Evolutionary conservation across 2,888 invertebrate species (phyloP), one percentile per base, ranked within the genome.

Genomic region (Omphaloscelis lunosa): DNA sequence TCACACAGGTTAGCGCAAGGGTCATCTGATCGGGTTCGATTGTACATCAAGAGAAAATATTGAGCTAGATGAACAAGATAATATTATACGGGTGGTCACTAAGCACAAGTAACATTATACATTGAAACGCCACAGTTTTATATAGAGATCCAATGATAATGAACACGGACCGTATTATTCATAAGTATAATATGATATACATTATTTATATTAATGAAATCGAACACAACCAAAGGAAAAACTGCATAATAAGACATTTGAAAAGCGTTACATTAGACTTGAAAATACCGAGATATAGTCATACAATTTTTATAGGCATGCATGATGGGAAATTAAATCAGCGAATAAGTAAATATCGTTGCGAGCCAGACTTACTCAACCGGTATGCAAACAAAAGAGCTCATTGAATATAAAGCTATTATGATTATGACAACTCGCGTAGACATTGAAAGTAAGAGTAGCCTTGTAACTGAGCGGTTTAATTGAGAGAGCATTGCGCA

Each of bases 41-140:
- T 93, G 92, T 93, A 91, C 91, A 93, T 94, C 93, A 93, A 91
- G 92, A 93, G 94, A 94, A 95, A 95, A 95, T 95, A 94, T 92
- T 93, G 93, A 93, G 90, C 91, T 89, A 94, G 93, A 94, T 94
- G 91, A 91, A 90, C 90, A 86, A 92, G 94, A 94, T 93, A 92
- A 90, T 84, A 84, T 83, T 87, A 85, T 85, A 90, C 79, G 88
- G 87, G 86, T 90, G 86, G 87, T 85, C 86, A 89, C 79, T 87
- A 75, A 77, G 73, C 80, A 84, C 86, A 76, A 87, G 80, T 85
- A 84, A 84, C 85, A 82, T 85, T 85, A 82, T 84, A 86, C 76
- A 84, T 81, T 81, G 76, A 82, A 82, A 83, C 70, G 58, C 73
- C 71, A 82, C 73, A 69, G 68, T 75, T 78, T 80, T 76, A 77